A percentile compares a stretch with the other conserved stretches of the same genome.
Evolutionary conservation across 30 jellyfish, hydroid and myxozoan species (phyloP).

Genomic region (Chrysaora quinquecirrha): DNA sequence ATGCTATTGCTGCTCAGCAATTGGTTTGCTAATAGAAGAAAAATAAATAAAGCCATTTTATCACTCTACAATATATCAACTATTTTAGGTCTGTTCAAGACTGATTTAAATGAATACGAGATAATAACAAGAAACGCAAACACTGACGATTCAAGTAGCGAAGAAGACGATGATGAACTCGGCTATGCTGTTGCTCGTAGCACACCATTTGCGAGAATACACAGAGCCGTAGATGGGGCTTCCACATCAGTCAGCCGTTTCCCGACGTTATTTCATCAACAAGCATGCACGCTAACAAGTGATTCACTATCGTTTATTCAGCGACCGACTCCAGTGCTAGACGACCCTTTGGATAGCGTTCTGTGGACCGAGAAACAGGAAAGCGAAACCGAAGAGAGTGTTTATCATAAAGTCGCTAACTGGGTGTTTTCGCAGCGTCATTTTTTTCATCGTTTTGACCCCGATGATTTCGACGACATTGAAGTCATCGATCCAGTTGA

Average conservation of each 20-base stretch:
- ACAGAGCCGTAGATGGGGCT: conserved; percentile 61
- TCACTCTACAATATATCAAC: too few species aligned
- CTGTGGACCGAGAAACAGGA: conserved; percentile 15
- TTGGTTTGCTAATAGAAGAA: too few species aligned
- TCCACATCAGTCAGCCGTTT: conserved; percentile 85
- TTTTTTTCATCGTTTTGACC: conserved; percentile 69
- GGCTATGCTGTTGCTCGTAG: conserved; percentile 72
- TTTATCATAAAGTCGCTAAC: conserved; percentile 85
- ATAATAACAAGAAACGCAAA: conserved; percentile 41
- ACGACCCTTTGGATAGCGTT: conserved; percentile 48
- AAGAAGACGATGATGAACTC: conserved; percentile 60
- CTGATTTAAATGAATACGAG: conserved; percentile 46
- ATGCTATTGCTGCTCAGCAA: too few species aligned
- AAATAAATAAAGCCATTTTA: too few species aligned
- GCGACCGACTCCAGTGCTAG: conserved; percentile 19
- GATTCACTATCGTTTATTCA: conserved; percentile 66
- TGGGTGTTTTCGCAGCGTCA: conserved; percentile 96
- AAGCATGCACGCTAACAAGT: conserved; percentile 36
- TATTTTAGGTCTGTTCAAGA: conserved; percentile 20
- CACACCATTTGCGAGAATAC: conserved; percentile 49
- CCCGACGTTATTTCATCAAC: conserved; percentile 85
- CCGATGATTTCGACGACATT: conserved; percentile 80
- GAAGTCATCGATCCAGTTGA: conserved; percentile 99
- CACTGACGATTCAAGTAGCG: conserved; percentile 13
- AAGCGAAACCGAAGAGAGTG: conserved; percentile 49